Base-by-base conservation (phyloP, 2,113 vertebrate genomes). In the Bujurquina vittata region DNA sequence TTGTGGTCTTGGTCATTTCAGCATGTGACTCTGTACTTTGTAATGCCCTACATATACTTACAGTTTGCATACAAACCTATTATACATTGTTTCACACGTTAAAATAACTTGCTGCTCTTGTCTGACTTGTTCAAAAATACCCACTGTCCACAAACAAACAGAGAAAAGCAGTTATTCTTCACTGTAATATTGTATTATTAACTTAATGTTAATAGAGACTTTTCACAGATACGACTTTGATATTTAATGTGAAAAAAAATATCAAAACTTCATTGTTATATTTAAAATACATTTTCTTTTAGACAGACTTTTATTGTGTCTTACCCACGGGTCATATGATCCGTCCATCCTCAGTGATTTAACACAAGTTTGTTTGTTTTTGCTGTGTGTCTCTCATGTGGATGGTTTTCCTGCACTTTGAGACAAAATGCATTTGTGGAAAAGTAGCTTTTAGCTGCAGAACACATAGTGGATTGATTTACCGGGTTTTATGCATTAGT, bases 401-500 rank as follows among this genome's bases (percentile, higher is more conserved):
- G 17, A 65, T 20, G 4, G 29, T 77, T 87, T 90, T 84, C 77
- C 84, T 92, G 90, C 92, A 92, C 92, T 94, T 90, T 89, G 17
- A 88, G 82, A 80, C 87, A 75, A 91, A 90, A 93, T 84, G 86
- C 89, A 84, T 92, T 94, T 93, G 82, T 84, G 84, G 54, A 93
- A 92, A 92, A 91, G 89, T 72, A 75, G 88, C 93, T 94, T 90
- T 93, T 88, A 93, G 91, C 88, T 35, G 33, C 84, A 80, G 52
- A 87, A 91, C 75, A 77, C 88, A 52, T 56, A 79, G 17, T 75
- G 57, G 85, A 94, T 91, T 87, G 92, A 93, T 93, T 93, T 90
- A 92, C 91, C 84, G 90, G 84, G 79, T 91, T 90, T 89, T 84
- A 79, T 85, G 86, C 92, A 93, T 94, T 93, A 94, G 5, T 60